Conservation (phyloP, 2,113 vertebrate genomes). For the Baryphthengus martii region DNA sequence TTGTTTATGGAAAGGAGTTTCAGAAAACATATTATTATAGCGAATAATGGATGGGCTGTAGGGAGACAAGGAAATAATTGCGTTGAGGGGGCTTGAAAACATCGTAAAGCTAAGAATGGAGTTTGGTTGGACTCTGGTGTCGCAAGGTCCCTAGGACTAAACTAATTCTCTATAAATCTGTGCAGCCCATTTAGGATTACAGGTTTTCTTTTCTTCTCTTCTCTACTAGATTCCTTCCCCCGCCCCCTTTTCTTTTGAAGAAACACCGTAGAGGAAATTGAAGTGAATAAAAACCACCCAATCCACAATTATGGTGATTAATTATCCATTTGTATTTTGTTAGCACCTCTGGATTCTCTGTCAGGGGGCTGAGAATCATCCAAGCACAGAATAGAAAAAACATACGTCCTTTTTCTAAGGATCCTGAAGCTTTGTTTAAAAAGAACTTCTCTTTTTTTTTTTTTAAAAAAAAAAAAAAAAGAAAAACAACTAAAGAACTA, state of each 20-base stretch:
- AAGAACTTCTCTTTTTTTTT: too few species aligned
- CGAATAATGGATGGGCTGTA: slow-evolving; percentile 71
- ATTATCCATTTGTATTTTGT: slow-evolving; percentile 31
- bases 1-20: slow-evolving; percentile 72
- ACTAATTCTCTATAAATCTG: slow-evolving; percentile 63
- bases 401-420: background rate
- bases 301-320: slow-evolving; percentile 27
- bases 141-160: slow-evolving; percentile 55
- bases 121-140: slow-evolving; percentile 50
- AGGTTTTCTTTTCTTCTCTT: slow-evolving; percentile 17
- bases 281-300: slow-evolving; percentile 20
- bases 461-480: background rate
- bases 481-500: background rate
- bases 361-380: background rate
- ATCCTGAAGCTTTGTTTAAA: background rate
- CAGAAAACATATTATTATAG: slow-evolving; percentile 72
- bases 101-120: slow-evolving; percentile 65
- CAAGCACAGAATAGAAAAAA: background rate
- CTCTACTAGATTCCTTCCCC: background rate
- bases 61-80: slow-evolving; percentile 72
- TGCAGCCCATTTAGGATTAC: slow-evolving; percentile 26
- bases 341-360: slow-evolving; percentile 43
- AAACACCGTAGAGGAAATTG: background rate
- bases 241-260: background rate
- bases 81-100: slow-evolving; percentile 61